Conservation (phyloP, 2,888 invertebrate genomes). For the Cantharis rufa region DNA sequence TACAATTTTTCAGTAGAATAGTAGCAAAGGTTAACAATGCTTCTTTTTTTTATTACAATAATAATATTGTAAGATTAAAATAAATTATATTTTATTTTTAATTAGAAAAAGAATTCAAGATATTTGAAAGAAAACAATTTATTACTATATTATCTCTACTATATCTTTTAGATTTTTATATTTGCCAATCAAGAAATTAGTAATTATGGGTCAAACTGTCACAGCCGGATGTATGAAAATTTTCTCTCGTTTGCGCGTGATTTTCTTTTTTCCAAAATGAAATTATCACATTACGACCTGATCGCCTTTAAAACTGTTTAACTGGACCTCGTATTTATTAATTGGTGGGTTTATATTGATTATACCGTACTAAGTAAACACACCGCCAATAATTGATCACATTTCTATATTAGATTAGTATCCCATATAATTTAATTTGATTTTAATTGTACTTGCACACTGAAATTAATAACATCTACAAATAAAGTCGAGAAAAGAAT, state of each 20-base stretch:
- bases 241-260: neutral
- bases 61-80: neutral
- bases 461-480: neutral
- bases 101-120: neutral
- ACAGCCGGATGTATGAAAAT: neutral
- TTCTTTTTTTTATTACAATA: neutral
- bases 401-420: neutral
- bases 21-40: neutral
- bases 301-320: neutral
- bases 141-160: neutral
- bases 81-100: neutral
- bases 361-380: neutral
- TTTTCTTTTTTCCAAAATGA: neutral
- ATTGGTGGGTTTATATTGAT: neutral
- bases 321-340: neutral
- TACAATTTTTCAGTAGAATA: neutral
- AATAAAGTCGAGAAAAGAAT: neutral
- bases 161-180: neutral
- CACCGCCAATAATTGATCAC: neutral
- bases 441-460: neutral
- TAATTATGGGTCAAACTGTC: neutral
- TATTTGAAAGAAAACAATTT: neutral
- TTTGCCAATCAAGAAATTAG: neutral
- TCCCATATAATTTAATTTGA: neutral
- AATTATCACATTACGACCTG: neutral